Evolutionary conservation across 2,113 vertebrate genomes (phyloP).

Genomic region (Antennarius striatus): DNA sequence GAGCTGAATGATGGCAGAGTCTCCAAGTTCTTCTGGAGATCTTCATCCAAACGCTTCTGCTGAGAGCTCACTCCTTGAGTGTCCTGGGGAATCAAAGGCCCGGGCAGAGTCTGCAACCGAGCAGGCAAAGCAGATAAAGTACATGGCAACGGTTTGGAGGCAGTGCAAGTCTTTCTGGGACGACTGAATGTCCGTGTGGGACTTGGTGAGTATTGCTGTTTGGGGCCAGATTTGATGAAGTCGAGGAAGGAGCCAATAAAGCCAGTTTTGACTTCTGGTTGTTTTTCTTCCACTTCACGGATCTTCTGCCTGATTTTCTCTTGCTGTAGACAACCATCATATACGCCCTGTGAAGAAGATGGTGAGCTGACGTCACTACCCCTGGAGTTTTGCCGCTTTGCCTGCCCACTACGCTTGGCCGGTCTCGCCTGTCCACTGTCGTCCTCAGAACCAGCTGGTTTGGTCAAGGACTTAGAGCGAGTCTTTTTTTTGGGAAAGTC

Average conservation of each 20-base stretch:
- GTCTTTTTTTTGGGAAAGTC: constrained; percentile 85
- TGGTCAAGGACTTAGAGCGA: constrained; percentile 84
- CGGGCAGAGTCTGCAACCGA: constrained; percentile 73
- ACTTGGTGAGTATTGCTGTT: constrained; percentile 92
- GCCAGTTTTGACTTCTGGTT: constrained; percentile 96
- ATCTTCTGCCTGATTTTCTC: constrained; percentile 98
- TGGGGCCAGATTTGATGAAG: constrained; percentile 96
- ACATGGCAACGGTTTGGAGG: constrained; percentile 79
- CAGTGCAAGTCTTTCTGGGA: constrained; percentile 83
- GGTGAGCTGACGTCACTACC: constrained; percentile 83
- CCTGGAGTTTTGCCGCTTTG: constrained; percentile 88
- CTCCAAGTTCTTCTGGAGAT: constrained; percentile 91
- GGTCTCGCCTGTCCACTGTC: constrained; percentile 80
- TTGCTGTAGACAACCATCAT: constrained; percentile 92
- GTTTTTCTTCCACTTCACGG: constrained; percentile 96
- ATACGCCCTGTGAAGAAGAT: constrained; percentile 81
- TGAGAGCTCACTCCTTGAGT: constrained; percentile 72
- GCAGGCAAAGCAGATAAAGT: constrained; percentile 70
- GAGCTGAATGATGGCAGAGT: constrained; percentile 92
- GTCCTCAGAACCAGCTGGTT: constrained; percentile 80
- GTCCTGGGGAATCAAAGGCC: constrained; percentile 74
- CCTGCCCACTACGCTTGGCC: constrained; percentile 82
- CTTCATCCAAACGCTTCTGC: constrained; percentile 86
- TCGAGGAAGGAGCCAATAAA: constrained; percentile 98
- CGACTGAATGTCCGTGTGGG: constrained; percentile 88